A percentile compares a stretch with the other conserved stretches of the same genome.
Conservation (phyloP, 2,113 vertebrate genomes). For the Odocoileus virginianus region DNA sequence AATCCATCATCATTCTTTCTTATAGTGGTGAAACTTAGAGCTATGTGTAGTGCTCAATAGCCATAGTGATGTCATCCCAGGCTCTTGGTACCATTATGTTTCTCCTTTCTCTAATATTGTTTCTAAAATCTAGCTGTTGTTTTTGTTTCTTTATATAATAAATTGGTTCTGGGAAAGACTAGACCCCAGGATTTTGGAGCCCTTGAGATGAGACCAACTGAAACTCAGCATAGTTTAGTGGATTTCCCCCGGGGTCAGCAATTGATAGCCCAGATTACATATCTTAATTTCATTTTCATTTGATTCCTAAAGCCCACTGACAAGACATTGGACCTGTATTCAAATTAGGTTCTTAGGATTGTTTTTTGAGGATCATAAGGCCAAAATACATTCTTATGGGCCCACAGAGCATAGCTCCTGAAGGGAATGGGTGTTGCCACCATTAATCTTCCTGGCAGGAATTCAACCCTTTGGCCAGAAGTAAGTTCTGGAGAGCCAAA, state of each 20-base stretch:
- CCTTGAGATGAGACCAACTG: background rate
- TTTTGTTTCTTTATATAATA: background rate
- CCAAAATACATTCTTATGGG: background rate
- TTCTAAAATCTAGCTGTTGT: background rate
- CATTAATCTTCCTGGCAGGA: background rate
- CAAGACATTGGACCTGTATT: background rate
- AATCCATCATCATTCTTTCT: constrained; percentile 39
- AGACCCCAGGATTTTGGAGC: background rate
- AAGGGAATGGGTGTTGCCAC: background rate
- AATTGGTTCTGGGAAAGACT: background rate
- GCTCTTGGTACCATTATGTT: constrained; percentile 28
- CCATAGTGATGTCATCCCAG: constrained; percentile 28
- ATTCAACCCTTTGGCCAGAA: background rate
- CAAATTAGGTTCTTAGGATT: background rate
- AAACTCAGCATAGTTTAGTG: background rate
- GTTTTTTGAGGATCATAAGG: background rate
- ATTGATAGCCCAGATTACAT: background rate
- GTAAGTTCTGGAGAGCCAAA: background rate
- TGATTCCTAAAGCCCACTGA: background rate
- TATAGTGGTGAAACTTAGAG: background rate
- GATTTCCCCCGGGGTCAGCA: background rate
- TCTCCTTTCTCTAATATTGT: constrained; percentile 27
- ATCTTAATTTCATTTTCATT: constrained; percentile 18
- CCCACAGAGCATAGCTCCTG: background rate
- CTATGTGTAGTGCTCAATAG: background rate